Conservation (phyloP, 2,888 invertebrate species). For the Tetragonula carbonaria region DNA sequence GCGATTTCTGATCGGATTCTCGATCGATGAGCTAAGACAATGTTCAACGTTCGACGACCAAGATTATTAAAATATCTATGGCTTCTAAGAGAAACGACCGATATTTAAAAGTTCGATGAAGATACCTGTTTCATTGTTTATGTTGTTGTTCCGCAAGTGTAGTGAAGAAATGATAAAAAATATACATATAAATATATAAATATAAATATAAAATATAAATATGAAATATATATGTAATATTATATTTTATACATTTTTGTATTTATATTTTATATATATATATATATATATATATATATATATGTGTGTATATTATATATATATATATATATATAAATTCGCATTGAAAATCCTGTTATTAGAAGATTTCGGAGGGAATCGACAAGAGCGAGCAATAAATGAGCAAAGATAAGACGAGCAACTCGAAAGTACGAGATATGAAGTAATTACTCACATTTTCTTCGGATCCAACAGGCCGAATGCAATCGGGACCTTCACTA, state of each 20-base stretch:
- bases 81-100: neutral
- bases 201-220: too few species aligned
- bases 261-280: too few species aligned
- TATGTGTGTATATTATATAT: too few species aligned
- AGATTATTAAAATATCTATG: neutral
- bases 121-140: constrained; percentile 3
- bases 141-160: constrained; percentile 3
- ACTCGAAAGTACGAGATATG: neutral
- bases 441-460: constrained; percentile 82
- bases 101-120: neutral
- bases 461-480: constrained; percentile 85
- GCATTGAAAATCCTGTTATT: neutral
- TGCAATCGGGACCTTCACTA: constrained; percentile 85
- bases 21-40: too few species aligned
- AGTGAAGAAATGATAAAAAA: neutral
- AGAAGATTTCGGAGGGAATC: neutral
- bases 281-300: too few species aligned
- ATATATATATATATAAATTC: too few species aligned
- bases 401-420: neutral
- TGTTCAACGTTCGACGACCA: too few species aligned
- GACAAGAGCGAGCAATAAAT: constrained; percentile 19
- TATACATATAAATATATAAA: too few species aligned
- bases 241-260: too few species aligned
- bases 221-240: too few species aligned
- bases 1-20: too few species aligned